Conservation (phyloP, 1,140 invertebrate genomes). For the Drusus annulatus region DNA sequence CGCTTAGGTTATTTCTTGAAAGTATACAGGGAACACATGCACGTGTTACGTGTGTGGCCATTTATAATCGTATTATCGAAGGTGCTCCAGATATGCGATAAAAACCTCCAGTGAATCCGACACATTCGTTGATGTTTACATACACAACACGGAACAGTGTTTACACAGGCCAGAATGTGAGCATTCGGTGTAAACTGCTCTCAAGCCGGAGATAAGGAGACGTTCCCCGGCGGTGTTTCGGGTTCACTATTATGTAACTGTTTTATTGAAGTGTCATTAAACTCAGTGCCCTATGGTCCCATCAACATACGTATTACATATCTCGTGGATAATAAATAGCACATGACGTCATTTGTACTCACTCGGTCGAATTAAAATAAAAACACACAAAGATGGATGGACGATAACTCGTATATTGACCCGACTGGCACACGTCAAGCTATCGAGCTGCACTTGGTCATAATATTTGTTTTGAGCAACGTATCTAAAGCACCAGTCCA, state of each 20-base stretch:
- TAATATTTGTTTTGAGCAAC: no score
- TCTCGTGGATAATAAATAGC: no score
- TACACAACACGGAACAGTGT: conserved; percentile 20
- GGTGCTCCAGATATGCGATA: conserved; percentile 18
- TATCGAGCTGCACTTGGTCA: no score
- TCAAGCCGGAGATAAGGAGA: background rate
- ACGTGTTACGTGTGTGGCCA: background rate
- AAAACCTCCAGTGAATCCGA: conserved; percentile 8
- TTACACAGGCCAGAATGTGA: background rate
- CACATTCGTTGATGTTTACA: conserved; percentile 30
- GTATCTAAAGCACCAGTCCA: background rate
- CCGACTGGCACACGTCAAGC: no score
- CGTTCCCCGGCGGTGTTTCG: conserved; percentile 1
- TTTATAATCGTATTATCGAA: conserved; percentile 9
- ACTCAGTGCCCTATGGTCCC: background rate
- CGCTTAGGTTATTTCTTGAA: background rate
- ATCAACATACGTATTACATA: no score
- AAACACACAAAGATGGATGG: no score
- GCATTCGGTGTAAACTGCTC: background rate
- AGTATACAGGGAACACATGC: background rate
- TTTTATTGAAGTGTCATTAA: conserved; percentile 28
- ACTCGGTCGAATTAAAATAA: background rate
- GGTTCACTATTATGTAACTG: conserved; percentile 3
- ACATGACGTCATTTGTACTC: background rate
- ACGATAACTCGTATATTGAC: no score